Percentiles rank a stretch among this genome's conserved stretches.
phyloP scores from a whole-genome alignment of 2,113 vertebrate genomes.

The Ahaetulla prasina region DNA sequence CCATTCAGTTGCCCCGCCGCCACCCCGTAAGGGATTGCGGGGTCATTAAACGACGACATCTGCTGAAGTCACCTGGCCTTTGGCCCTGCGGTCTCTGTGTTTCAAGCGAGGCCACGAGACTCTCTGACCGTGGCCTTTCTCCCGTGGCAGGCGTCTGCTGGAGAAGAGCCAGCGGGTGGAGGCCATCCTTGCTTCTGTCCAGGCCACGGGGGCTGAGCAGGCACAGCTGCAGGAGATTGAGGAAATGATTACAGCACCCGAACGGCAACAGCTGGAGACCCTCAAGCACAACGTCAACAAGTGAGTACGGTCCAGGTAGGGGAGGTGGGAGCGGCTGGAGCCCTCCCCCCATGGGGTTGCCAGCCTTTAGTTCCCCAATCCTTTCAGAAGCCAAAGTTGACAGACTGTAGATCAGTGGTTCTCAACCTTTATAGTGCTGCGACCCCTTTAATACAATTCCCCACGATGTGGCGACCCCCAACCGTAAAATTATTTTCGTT shows the following conservation, averaged over 20 bases:
- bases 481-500: too few relatives aligned
- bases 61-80: rapidly evolving
- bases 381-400: background rate
- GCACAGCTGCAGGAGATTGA: conserved; percentile 90
- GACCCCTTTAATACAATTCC: too few relatives aligned
- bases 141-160: conserved; percentile 77
- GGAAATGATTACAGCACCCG: conserved; percentile 93
- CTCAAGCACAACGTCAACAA: conserved; percentile 90
- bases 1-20: too few relatives aligned
- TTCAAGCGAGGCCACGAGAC: rapidly evolving
- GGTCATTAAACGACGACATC: background rate
- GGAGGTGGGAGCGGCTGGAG: background rate
- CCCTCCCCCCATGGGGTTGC: background rate
- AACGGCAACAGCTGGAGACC: conserved; percentile 86
- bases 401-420: background rate
- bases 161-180: conserved; percentile 96
- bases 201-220: conserved; percentile 83
- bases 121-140: background rate
- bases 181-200: conserved; percentile 91
- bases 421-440: too few relatives aligned
- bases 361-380: background rate
- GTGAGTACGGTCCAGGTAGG: conserved; percentile 54
- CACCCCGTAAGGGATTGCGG: too few relatives aligned
- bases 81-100: background rate
- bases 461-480: too few relatives aligned